phyloP scores from a whole-genome alignment of 2,888 invertebrate genomes.

The Brachyptera risi region DNA sequence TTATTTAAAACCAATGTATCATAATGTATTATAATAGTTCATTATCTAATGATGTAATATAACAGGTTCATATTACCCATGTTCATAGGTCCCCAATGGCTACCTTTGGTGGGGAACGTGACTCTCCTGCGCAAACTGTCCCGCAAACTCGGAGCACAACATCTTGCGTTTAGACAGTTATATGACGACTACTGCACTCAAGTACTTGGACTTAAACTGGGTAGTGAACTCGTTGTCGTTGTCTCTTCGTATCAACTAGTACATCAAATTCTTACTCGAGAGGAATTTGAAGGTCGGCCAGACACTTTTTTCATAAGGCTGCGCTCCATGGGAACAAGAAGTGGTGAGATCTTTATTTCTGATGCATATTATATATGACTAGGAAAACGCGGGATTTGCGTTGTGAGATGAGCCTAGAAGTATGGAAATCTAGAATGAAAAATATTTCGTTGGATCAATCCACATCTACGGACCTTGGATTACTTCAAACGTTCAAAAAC shows the following conservation, averaged over 20 bases:
- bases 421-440: too few species aligned
- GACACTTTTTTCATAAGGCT: slow-evolving; percentile 60
- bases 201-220: slow-evolving; percentile 56
- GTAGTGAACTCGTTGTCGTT: slow-evolving; percentile 50
- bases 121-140: slow-evolving; percentile 42
- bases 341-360: slow-evolving; percentile 44
- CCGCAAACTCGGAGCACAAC: slow-evolving; percentile 48
- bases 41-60: background rate
- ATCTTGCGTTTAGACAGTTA: slow-evolving; percentile 49
- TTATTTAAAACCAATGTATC: too few species aligned
- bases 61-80: background rate
- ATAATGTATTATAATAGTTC: too few species aligned
- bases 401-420: too few species aligned
- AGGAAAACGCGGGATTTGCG: background rate
- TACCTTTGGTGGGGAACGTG: slow-evolving; percentile 47
- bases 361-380: background rate
- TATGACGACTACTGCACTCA: slow-evolving; percentile 49
- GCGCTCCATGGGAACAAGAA: slow-evolving; percentile 58
- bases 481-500: too few species aligned
- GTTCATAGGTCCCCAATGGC: slow-evolving; percentile 46
- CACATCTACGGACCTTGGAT: too few species aligned
- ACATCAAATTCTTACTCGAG: slow-evolving; percentile 51
- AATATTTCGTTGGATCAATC: too few species aligned
- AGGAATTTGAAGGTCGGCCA: slow-evolving; percentile 62
- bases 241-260: slow-evolving; percentile 53